Conservation (phyloP, 1,140 invertebrate genomes). For the Drosophila nebulosa region DNA sequence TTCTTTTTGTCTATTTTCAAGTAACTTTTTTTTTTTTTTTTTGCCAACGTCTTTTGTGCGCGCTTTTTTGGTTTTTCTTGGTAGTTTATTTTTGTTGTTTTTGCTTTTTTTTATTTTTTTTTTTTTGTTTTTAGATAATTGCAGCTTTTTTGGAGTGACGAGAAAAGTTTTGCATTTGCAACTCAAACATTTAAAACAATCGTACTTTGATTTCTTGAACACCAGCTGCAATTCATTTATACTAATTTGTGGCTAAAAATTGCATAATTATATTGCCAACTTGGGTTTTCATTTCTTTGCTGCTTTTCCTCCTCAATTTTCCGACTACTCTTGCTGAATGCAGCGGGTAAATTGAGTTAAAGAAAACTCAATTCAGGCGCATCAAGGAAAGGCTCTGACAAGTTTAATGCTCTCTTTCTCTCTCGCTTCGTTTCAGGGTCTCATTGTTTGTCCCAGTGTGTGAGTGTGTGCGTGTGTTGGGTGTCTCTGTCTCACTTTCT, state of each 20-base stretch:
- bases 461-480: neutral
- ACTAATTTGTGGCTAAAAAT: conserved; percentile 31
- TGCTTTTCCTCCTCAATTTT: neutral
- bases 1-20: conserved; percentile 21
- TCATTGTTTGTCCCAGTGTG: neutral
- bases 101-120: neutral
- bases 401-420: conserved; percentile 43
- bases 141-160: conserved; percentile 39
- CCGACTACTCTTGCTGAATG: neutral
- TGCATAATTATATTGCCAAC: conserved; percentile 57
- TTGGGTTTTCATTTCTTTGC: conserved; percentile 2
- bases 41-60: conserved; percentile 6
- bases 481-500: neutral
- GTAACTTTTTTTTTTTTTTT: conserved; percentile 52
- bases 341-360: conserved; percentile 40
- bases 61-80: neutral
- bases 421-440: neutral
- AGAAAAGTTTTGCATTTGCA: conserved; percentile 50
- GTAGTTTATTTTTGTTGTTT: neutral
- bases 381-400: conserved; percentile 47
- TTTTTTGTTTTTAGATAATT: conserved; percentile 45
- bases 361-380: conserved; percentile 21
- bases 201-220: conserved; percentile 59
- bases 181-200: conserved; percentile 38
- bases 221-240: conserved; percentile 65